Conservation (phyloP, 2,113 vertebrate genomes). For the Carlito syrichta region DNA sequence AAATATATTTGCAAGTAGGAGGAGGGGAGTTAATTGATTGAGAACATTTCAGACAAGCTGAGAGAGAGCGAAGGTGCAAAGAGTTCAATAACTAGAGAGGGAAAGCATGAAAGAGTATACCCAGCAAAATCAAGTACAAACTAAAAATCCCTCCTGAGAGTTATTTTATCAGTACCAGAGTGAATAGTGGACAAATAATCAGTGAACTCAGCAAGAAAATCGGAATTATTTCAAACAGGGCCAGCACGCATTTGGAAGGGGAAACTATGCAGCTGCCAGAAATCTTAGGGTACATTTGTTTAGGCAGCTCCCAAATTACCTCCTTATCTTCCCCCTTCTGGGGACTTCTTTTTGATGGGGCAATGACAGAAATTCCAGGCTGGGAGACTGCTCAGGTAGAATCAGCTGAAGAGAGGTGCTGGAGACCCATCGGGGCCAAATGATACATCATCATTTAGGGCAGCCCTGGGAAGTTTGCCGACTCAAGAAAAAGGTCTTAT, state of each 20-base stretch:
- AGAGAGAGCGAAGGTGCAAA: background rate
- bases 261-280: background rate
- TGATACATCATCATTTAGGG: background rate
- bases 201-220: constrained; percentile 38
- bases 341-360: background rate
- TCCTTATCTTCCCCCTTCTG: background rate
- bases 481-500: background rate
- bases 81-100: background rate
- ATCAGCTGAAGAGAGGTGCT: background rate
- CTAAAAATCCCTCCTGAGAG: constrained; percentile 27
- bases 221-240: constrained; percentile 20
- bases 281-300: background rate
- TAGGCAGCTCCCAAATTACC: background rate
- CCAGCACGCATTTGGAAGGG: background rate
- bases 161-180: background rate
- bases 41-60: constrained; percentile 29
- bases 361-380: background rate
- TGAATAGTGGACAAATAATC: constrained; percentile 21
- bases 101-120: background rate
- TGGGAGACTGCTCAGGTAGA: background rate
- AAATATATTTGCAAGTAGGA: background rate
- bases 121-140: constrained; percentile 27
- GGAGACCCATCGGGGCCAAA: background rate
- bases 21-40: background rate
- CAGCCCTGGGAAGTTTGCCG: background rate